Evolutionary conservation across 2,888 invertebrate genomes (phyloP).

Genomic region (Drosophila flavopinicola): DNA sequence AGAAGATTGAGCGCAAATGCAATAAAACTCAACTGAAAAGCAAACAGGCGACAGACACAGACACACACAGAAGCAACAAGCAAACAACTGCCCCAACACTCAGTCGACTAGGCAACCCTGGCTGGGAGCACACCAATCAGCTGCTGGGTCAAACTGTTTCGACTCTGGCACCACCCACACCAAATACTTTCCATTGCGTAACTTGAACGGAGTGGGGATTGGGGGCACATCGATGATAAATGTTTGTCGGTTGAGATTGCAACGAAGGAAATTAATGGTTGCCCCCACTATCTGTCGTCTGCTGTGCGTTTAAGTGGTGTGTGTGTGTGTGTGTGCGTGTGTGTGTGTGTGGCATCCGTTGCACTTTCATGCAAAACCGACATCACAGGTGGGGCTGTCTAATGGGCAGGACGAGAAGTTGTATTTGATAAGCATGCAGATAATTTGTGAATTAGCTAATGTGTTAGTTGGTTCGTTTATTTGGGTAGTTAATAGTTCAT

Average conservation of each 20-base stretch:
- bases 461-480: no score
- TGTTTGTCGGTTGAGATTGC: slow-evolving; percentile 62
- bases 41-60: slow-evolving; percentile 1
- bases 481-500: no score
- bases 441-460: no score
- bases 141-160: slow-evolving; percentile 26
- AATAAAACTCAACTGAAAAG: slow-evolving; percentile 49
- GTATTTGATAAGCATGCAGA: background rate
- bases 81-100: slow-evolving; percentile 46
- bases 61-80: background rate
- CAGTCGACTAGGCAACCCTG: slow-evolving; percentile 27
- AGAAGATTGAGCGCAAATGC: slow-evolving; percentile 52
- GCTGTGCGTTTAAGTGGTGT: slow-evolving; percentile 4
- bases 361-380: slow-evolving; percentile 20
- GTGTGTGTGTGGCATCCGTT: slow-evolving; percentile 19
- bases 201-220: slow-evolving; percentile 37
- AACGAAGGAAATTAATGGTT: slow-evolving; percentile 52
- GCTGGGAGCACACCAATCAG: slow-evolving; percentile 15
- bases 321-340: background rate
- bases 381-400: slow-evolving; percentile 46
- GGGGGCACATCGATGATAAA: slow-evolving; percentile 66
- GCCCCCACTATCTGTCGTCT: slow-evolving; percentile 5
- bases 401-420: slow-evolving; percentile 17
- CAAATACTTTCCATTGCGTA: slow-evolving; percentile 70
- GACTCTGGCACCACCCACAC: slow-evolving; percentile 56